Conservation (phyloP, 2,113 vertebrate genomes). For the Tichodroma muraria region DNA sequence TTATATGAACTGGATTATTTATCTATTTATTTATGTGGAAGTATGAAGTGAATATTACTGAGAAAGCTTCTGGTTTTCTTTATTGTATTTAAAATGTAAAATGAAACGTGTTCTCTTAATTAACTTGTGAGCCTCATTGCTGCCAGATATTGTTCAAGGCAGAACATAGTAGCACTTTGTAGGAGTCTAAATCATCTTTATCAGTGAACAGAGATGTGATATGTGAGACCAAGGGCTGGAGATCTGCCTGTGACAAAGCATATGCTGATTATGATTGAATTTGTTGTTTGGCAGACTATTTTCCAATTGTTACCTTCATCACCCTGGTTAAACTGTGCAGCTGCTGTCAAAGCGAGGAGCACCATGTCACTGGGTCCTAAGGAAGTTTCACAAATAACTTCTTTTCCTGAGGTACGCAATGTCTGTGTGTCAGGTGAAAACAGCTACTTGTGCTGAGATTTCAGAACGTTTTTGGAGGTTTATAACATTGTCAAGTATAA, state of each 20-base stretch:
- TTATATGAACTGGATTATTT: neutral
- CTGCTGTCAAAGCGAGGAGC: neutral
- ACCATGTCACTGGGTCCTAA: neutral
- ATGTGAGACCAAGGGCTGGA: neutral
- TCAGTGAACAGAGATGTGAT: neutral
- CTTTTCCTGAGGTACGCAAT: neutral
- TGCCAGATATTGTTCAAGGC: neutral
- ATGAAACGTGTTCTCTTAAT: neutral
- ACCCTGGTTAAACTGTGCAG: neutral
- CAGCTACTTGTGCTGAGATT: neutral
- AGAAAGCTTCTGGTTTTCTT: neutral
- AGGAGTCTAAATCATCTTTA: neutral
- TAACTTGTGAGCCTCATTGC: neutral
- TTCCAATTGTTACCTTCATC: neutral
- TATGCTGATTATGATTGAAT: neutral
- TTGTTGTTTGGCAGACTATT: neutral
- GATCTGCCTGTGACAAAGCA: neutral
- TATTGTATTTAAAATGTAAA: neutral
- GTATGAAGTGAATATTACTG: neutral
- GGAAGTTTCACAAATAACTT: neutral
- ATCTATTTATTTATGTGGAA: neutral
- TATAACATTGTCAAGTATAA: neutral
- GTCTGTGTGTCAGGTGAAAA: neutral
- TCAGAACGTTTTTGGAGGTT: neutral
- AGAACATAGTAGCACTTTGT: neutral